Conservation (phyloP, 2,888 invertebrate species). For the Amphipoea oculea region DNA sequence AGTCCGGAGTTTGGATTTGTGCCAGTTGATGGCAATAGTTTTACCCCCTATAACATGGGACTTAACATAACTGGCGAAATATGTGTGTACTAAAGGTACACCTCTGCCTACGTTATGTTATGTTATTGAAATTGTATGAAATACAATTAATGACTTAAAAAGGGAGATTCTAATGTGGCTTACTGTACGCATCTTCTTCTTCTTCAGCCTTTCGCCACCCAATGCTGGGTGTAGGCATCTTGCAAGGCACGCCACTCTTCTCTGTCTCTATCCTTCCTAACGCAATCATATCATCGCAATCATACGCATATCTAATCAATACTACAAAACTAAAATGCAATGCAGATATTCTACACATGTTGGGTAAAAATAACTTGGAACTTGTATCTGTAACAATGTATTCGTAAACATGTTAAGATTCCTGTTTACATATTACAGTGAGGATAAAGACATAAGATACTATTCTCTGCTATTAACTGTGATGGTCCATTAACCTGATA, state of each 20-base stretch:
- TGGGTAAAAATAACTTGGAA: not conserved
- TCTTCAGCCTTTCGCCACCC: no score
- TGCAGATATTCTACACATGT: not conserved
- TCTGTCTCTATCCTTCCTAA: no score
- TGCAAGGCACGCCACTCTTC: no score
- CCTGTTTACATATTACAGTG: not conserved
- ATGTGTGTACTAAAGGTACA: not conserved
- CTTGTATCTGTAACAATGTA: slow-evolving; percentile 20
- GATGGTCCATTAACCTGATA: slow-evolving; percentile 16
- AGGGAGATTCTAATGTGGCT: not conserved
- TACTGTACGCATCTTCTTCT: no score
- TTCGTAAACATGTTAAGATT: slow-evolving; percentile 2
- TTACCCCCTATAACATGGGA: not conserved
- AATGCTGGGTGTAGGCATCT: no score
- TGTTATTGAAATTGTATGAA: not conserved
- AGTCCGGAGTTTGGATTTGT: not conserved
- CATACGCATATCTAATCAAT: not conserved
- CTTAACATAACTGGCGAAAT: not conserved
- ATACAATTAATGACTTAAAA: not conserved
- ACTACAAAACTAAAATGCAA: slow-evolving; percentile 2
- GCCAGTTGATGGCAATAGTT: not conserved
- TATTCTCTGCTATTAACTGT: slow-evolving; percentile 5
- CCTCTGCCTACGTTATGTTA: not conserved
- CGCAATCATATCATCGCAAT: no score
- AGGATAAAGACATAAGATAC: slow-evolving; percentile 19